Evolutionary conservation across 2,888 invertebrate species (phyloP).

Genomic region (Apamea epomidion): DNA sequence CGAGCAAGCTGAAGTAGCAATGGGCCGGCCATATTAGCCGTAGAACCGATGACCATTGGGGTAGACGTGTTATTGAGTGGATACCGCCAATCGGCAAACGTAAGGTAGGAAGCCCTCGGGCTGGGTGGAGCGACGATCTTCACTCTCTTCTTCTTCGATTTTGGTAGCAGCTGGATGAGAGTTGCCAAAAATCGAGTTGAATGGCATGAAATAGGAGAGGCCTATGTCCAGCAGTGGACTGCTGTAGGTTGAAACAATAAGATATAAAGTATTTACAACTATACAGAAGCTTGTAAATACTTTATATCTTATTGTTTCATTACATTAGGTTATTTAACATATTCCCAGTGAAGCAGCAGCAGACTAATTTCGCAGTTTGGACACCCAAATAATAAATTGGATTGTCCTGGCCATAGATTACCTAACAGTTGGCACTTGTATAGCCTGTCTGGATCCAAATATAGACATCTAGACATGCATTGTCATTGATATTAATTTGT

Average conservation of each 20-base stretch:
- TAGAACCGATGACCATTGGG: background rate
- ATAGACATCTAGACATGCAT: slow-evolving; percentile 26
- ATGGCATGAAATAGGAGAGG: too few relatives aligned
- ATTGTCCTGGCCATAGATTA: slow-evolving; percentile 26
- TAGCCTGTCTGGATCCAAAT: slow-evolving; percentile 20
- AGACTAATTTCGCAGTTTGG: slow-evolving; percentile 8
- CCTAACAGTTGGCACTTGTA: slow-evolving; percentile 26
- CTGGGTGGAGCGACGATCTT: too few relatives aligned
- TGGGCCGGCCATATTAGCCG: background rate
- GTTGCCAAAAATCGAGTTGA: too few relatives aligned
- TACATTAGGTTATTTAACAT: background rate
- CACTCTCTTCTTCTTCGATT: too few relatives aligned
- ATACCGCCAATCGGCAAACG: background rate
- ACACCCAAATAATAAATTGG: slow-evolving; percentile 22
- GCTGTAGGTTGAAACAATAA: too few relatives aligned
- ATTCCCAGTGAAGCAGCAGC: background rate
- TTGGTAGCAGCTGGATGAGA: too few relatives aligned
- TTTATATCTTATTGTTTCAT: too few relatives aligned
- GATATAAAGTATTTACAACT: too few relatives aligned
- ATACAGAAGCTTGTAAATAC: too few relatives aligned
- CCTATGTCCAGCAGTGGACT: too few relatives aligned
- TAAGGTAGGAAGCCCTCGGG: background rate
- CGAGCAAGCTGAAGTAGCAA: background rate
- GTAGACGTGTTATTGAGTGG: background rate
- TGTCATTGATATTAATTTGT: slow-evolving; percentile 45